Base-by-base conservation (phyloP, 2,797 vertebrate species). In the Heterohyrax brucei region DNA sequence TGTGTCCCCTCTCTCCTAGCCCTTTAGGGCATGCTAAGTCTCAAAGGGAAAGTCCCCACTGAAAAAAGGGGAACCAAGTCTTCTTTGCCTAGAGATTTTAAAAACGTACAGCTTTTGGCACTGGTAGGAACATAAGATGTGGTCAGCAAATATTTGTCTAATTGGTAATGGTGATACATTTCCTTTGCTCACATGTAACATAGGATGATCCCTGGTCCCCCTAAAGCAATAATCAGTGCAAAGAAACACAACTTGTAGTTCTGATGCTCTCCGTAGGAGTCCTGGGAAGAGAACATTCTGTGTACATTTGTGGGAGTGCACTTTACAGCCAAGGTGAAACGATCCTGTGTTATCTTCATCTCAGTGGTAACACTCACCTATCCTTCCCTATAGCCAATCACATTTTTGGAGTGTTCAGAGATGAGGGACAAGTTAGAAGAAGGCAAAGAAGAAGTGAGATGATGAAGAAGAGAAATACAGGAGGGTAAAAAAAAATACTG, bases 201-300 rank as follows among this genome's bases (percentile, higher is more conserved):
- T 19, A 88, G 12, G 30, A 53, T 79, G 70, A 70, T 62, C 19
- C 50, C 87, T 94, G 53, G 72, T 78, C 62, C 48, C 22, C 33
- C 62, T 87, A 95, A 92, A 88, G 64, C 48, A 95, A 88, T 96
- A 96, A 94, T 46, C 19, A 89, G 30, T 85, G 73, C 46, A 95
- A 89, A 95, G 82, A 95, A 92, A 91, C 73, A 81, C 8, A n/a
- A 62, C 16, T 93, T 94, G 68, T 70, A 78, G 28, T 95, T 80
- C 33, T 46, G 83, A 95, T 82, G 46, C 78, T 80, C 48, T n/a
- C 85, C n/a, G 56, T 44, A 93, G 70, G 64, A 44, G 28, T 24
- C 50, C 46, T 56, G 16, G 89, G 89, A 46, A 92, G 33, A 81
- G 44, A 91, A 68, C 21, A 77, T 79, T 94, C n/a, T 95, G 16